Evolutionary conservation across 2,888 invertebrate genomes (phyloP).

Genomic region (Leucophenga montana): DNA sequence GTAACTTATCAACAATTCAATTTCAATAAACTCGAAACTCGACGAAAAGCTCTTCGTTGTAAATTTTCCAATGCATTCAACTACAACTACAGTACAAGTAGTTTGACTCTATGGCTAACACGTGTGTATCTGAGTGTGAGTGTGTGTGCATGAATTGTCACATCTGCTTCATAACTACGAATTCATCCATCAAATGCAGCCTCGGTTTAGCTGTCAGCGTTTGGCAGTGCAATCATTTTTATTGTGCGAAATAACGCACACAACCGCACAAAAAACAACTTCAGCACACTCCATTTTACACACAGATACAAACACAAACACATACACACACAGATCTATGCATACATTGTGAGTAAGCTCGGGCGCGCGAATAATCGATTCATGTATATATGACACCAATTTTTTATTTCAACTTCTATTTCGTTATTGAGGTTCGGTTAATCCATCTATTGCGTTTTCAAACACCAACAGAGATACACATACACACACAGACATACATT

Average conservation of each 20-base stretch:
- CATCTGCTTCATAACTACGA: conserved; percentile 63
- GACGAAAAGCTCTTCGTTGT: conserved; percentile 43
- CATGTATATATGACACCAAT: conserved; percentile 19
- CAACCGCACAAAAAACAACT: conserved; percentile 38
- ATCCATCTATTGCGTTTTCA: conserved; percentile 26
- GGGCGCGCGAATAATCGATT: conserved; percentile 16
- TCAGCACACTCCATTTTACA: not conserved
- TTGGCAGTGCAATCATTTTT: conserved; percentile 64
- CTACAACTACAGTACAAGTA: no score
- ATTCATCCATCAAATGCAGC: conserved; percentile 65
- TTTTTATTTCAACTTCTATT: conserved; percentile 1
- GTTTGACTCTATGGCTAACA: conserved; percentile 5
- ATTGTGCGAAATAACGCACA: conserved; percentile 53
- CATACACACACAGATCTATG: not conserved
- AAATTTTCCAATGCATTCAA: conserved; percentile 55
- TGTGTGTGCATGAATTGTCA: conserved; percentile 58
- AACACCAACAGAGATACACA: conserved; percentile 17
- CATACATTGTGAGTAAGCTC: not conserved
- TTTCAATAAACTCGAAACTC: conserved; percentile 62
- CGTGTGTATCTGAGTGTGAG: conserved; percentile 28
- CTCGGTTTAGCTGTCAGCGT: conserved; percentile 51
- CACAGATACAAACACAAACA: not conserved
- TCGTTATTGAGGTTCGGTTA: conserved; percentile 17
- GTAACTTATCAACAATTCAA: conserved; percentile 67
- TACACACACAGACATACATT: conserved; percentile 48